Conservation (phyloP, 2,113 vertebrate species). For the Naja naja region DNA sequence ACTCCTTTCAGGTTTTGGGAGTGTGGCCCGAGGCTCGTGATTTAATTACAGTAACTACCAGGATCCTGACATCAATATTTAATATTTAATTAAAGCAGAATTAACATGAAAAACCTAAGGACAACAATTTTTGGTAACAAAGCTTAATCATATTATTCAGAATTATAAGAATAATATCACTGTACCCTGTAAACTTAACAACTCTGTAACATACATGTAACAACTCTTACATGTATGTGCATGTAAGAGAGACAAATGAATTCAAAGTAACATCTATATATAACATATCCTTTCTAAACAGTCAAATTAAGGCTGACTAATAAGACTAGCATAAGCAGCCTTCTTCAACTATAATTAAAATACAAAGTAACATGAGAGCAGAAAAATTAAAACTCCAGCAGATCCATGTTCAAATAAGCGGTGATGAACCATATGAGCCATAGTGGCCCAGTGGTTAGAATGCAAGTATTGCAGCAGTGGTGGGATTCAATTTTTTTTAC, state of each 20-base stretch:
- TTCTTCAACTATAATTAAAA: conserved; percentile 22
- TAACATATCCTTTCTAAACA: conserved; percentile 24
- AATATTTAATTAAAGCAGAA: not conserved
- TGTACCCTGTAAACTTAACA: not conserved
- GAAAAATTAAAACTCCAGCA: not conserved
- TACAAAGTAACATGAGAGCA: conserved; percentile 4
- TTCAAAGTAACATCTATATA: not conserved
- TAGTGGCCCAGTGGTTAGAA: not conserved
- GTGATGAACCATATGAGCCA: not conserved
- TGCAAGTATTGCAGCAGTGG: not conserved
- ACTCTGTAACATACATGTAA: too few species aligned
- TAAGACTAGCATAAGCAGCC: not conserved
- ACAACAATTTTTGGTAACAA: not conserved
- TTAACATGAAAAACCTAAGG: not conserved
- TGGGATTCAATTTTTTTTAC: too few species aligned
- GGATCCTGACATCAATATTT: not conserved
- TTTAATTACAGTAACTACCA: too few species aligned
- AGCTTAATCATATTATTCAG: conserved; percentile 1
- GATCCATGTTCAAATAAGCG: conserved; percentile 15
- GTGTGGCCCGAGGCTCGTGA: too few species aligned
- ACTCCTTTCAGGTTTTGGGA: too few species aligned
- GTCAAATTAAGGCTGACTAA: not conserved
- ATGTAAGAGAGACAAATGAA: conserved; percentile 14
- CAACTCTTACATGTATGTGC: too few species aligned
- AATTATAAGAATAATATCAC: not conserved